phyloP scores from a whole-genome alignment of 2,888 invertebrate species.

The Steinernema carpocapsae region DNA sequence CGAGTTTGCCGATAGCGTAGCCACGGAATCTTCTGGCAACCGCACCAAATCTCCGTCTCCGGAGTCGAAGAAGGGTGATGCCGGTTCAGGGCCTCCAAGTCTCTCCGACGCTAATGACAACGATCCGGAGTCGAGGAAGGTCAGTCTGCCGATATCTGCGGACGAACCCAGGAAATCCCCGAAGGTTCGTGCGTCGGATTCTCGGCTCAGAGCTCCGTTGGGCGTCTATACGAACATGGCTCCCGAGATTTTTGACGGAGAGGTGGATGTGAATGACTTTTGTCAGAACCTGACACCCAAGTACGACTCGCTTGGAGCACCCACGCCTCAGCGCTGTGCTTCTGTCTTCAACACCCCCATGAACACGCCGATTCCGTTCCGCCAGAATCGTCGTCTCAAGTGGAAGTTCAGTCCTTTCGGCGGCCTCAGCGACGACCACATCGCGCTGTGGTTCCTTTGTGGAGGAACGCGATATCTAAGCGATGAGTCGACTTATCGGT shows the following conservation, averaged over 20 bases:
- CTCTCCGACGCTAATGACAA: no score
- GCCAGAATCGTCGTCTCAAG: background rate
- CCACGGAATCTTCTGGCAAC: no score
- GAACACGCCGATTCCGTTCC: background rate
- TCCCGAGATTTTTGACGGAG: background rate
- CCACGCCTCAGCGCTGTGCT: background rate
- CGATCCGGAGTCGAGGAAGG: no score
- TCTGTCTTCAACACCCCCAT: background rate
- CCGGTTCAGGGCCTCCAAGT: no score
- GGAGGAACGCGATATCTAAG: background rate
- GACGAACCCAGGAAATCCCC: no score
- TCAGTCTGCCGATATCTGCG: no score
- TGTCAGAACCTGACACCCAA: background rate
- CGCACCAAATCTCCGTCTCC: no score
- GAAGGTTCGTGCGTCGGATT: no score
- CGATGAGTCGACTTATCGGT: background rate
- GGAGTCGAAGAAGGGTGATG: no score
- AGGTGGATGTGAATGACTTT: background rate
- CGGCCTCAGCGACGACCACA: conserved; percentile 5
- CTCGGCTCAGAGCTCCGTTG: no score
- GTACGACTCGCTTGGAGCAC: background rate
- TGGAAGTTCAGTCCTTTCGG: background rate
- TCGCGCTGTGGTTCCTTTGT: conserved; percentile 5
- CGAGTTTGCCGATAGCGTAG: no score
- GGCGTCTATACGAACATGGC: no score